phyloP scores from a whole-genome alignment of 53 echinoderm and acorn worm genomes.

The Pentamera pediparva region DNA sequence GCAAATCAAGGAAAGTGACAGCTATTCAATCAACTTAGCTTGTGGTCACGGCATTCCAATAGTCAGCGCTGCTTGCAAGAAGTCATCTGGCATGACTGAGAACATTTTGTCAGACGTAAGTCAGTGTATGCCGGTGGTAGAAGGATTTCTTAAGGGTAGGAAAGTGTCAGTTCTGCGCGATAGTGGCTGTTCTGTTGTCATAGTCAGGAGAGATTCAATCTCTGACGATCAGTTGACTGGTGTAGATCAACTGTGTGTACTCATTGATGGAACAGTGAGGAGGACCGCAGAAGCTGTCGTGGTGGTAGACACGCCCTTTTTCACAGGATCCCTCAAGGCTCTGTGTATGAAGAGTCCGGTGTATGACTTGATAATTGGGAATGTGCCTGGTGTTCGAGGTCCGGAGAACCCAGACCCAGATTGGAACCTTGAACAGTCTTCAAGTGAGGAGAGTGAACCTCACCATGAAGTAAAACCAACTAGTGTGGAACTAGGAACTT shows the following conservation, averaged over 20 bases:
- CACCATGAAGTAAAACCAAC: background rate
- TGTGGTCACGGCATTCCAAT: no score
- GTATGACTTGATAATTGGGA: conserved; percentile 37
- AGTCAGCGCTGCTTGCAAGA: no score
- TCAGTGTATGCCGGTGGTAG: background rate
- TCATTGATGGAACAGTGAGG: conserved; percentile 50
- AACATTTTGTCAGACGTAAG: background rate
- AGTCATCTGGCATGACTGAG: background rate
- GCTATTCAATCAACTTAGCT: no score
- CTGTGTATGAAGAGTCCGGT: conserved; percentile 29
- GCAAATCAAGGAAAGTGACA: no score
- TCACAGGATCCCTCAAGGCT: conserved; percentile 10
- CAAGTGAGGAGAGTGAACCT: background rate
- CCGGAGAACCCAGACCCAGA: conserved; percentile 23
- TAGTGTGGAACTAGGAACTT: background rate
- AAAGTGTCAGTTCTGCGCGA: conserved; percentile 48
- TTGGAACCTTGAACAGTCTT: conserved; percentile 7
- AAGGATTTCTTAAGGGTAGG: background rate
- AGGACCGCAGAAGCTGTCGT: conserved; percentile 33
- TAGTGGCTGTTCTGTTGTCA: conserved; percentile 56
- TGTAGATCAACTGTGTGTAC: no score
- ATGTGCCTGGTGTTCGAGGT: conserved; percentile 15
- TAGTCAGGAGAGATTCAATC: conserved; percentile 31
- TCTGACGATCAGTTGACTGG: no score
- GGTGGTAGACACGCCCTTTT: conserved; percentile 25